phyloP scores from a whole-genome alignment of 2,797 vertebrate genomes.

The Chiloscyllium punctatum region DNA sequence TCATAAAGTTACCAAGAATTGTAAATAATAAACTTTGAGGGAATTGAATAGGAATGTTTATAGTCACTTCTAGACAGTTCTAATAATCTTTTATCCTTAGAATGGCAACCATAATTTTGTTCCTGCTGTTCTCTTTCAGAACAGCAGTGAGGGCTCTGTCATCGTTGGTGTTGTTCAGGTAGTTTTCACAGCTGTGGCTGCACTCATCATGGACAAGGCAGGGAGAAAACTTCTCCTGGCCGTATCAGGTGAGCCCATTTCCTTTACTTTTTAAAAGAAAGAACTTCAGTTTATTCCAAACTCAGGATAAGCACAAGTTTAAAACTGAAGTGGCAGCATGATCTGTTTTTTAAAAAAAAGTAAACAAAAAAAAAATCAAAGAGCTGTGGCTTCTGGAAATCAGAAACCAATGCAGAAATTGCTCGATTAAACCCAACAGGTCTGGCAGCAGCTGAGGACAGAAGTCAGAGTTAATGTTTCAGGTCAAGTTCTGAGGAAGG shows the following conservation, averaged over 20 bases:
- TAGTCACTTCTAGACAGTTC: neutral
- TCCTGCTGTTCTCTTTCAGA: slow-evolving; percentile 53
- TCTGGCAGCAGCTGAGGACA: too few relatives aligned
- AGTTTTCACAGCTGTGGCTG: slow-evolving; percentile 73
- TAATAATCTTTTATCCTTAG: neutral
- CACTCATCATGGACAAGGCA: slow-evolving; percentile 77
- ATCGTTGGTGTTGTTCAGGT: slow-evolving; percentile 76
- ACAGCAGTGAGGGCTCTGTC: slow-evolving; percentile 73
- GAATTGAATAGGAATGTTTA: neutral
- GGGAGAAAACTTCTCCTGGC: slow-evolving; percentile 79
- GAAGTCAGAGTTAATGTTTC: too few relatives aligned
- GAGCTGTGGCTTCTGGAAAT: too few relatives aligned
- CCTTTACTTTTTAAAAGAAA: neutral
- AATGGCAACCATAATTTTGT: neutral
- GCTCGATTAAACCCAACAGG: too few relatives aligned
- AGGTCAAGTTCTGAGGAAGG: too few relatives aligned
- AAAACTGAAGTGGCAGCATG: neutral
- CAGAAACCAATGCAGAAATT: too few relatives aligned
- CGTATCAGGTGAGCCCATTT: slow-evolving; percentile 67
- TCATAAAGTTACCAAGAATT: neutral
- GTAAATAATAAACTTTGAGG: neutral
- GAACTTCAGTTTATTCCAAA: neutral
- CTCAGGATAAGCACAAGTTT: neutral
- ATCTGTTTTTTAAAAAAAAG: neutral
- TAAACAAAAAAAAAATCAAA: too few relatives aligned